Evolutionary conservation across 2,888 invertebrate species (phyloP).

Genomic region (Limnephilus auricula): DNA sequence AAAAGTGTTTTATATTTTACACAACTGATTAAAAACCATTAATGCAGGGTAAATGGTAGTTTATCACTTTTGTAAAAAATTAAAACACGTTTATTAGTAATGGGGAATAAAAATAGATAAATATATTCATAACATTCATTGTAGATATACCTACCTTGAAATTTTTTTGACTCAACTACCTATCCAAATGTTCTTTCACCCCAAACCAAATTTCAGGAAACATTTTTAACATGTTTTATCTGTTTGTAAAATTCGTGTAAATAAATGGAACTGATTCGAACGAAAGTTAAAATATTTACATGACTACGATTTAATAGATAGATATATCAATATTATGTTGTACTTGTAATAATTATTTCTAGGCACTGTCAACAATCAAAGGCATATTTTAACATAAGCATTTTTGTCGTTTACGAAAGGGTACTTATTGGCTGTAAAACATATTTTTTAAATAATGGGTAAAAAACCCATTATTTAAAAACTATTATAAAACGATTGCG

Average conservation of each 20-base stretch:
- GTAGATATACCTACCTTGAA: neutral
- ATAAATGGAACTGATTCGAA: neutral
- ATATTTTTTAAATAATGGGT: too few species aligned
- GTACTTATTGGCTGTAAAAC: too few species aligned
- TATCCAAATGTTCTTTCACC: neutral
- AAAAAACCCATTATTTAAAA: too few species aligned
- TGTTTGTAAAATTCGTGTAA: neutral
- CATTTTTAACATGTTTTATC: neutral
- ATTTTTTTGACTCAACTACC: neutral
- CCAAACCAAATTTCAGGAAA: neutral
- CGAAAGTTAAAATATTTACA: neutral
- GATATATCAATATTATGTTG: neutral
- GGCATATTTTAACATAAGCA: neutral
- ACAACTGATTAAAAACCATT: too few species aligned
- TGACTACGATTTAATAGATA: neutral
- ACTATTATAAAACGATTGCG: too few species aligned
- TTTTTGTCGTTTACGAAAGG: too few species aligned
- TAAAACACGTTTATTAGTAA: too few species aligned
- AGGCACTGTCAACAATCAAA: neutral
- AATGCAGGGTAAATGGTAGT: too few species aligned
- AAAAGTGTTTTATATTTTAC: too few species aligned
- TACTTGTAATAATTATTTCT: neutral
- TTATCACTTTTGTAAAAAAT: too few species aligned
- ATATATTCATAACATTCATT: neutral
- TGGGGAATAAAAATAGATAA: neutral